Percentiles rank a stretch among this genome's conserved stretches.
These are phyloP conservation scores for Notospermus geniculatus DNA, from an alignment of 1,140 invertebrate genomes.

Conservation along the genomic window DNA sequence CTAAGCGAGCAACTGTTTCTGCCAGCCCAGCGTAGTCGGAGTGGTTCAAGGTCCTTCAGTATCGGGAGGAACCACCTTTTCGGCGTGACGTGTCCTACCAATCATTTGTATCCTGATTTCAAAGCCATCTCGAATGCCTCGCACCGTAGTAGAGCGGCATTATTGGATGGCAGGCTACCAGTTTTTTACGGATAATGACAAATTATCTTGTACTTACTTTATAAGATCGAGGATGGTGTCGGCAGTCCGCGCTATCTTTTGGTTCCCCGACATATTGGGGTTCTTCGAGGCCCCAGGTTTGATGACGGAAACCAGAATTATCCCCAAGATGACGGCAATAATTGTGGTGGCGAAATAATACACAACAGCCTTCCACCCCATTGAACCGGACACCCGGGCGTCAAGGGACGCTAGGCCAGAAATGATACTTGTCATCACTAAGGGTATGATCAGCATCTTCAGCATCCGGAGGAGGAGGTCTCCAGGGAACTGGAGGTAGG, in stretches of 20 bases:
- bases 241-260: slow-evolving; percentile 67
- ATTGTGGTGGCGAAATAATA: slow-evolving; percentile 92
- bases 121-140: no score
- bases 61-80: no score
- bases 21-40: no score
- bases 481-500: slow-evolving; percentile 53
- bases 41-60: no score
- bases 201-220: no score
- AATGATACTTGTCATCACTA: slow-evolving; percentile 57
- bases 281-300: slow-evolving; percentile 38
- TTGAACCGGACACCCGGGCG: slow-evolving; percentile 50
- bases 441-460: slow-evolving; percentile 58
- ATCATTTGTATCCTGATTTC: no score
- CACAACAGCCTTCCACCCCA: slow-evolving; percentile 68
- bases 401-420: slow-evolving; percentile 50
- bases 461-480: slow-evolving; percentile 59
- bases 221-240: slow-evolving; percentile 88
- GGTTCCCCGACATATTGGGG: slow-evolving; percentile 55
- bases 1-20: no score
- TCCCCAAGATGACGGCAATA: slow-evolving; percentile 44
- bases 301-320: slow-evolving; percentile 47
- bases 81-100: no score
- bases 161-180: no score
- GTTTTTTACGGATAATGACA: no score
- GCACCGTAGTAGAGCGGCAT: no score